Evolutionary conservation across 2,888 invertebrate species (phyloP).

Genomic region (Andrena marginata): DNA sequence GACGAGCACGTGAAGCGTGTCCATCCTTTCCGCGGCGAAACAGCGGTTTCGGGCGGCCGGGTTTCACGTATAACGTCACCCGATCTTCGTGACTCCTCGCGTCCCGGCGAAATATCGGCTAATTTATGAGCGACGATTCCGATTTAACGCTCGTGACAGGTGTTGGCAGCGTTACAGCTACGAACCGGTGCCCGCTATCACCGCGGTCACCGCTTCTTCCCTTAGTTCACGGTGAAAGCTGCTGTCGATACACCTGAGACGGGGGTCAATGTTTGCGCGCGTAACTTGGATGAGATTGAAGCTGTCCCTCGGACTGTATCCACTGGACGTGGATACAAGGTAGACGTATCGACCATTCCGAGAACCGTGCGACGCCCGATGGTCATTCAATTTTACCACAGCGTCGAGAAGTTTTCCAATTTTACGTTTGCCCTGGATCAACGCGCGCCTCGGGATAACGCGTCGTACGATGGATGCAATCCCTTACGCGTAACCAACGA

Average conservation of each 20-base stretch:
- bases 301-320: constrained; percentile 23
- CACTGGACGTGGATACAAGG: constrained; percentile 12
- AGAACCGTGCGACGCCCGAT: constrained; percentile 15
- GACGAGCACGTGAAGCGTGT: constrained; percentile 15
- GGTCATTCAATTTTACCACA: constrained; percentile 53
- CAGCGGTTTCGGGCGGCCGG: background rate
- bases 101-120: background rate
- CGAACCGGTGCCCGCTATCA: background rate
- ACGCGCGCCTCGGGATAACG: constrained; percentile 5
- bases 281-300: constrained; percentile 55
- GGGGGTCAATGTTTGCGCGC: constrained; percentile 53
- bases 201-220: background rate
- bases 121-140: background rate
- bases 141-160: background rate
- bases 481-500: background rate
- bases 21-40: background rate
- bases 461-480: constrained; percentile 1
- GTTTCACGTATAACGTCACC: background rate
- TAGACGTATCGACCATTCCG: constrained; percentile 3
- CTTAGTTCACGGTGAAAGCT: constrained; percentile 6
- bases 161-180: background rate
- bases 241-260: constrained; percentile 27
- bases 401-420: constrained; percentile 55
- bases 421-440: constrained; percentile 19
- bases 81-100: background rate